These are phyloP conservation scores for Osmerus eperlanus DNA, from an alignment of 2,113 vertebrate genomes.

Conservation along the genomic window DNA sequence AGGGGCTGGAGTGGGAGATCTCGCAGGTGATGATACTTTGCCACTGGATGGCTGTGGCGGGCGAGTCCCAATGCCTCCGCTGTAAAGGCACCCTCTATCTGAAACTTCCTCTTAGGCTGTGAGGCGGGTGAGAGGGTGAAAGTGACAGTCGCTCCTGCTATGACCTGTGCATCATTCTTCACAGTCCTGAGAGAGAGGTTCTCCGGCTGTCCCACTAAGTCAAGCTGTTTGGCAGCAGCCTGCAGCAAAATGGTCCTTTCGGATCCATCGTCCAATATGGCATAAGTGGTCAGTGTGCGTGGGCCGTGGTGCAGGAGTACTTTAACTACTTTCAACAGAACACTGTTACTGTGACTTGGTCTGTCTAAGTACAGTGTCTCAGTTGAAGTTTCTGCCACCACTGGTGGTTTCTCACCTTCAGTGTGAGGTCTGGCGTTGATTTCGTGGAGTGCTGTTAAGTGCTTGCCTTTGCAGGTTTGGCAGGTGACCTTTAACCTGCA, in stretches of 20 bases:
- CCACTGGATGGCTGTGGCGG: conserved; percentile 6
- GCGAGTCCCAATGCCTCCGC: background rate
- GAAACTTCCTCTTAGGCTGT: background rate
- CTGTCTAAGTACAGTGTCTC: no score
- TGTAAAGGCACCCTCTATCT: background rate
- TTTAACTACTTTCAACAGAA: no score
- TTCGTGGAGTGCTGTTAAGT: background rate
- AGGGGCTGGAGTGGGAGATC: background rate
- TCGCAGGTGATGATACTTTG: background rate
- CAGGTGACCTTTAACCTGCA: conserved; percentile 5
- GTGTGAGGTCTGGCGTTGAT: background rate
- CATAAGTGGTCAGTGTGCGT: no score
- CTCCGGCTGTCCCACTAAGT: no score
- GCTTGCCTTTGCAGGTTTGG: conserved; percentile 11
- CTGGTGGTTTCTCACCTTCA: background rate
- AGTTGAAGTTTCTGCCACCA: no score
- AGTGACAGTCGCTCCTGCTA: background rate
- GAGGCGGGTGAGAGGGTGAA: background rate
- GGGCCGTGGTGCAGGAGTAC: no score
- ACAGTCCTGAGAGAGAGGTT: no score
- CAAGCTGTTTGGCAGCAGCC: background rate
- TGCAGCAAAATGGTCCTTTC: background rate
- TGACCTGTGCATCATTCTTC: background rate
- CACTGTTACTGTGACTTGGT: no score
- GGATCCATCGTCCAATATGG: no score